phyloP scores from a whole-genome alignment of 2,113 vertebrate species.

The Phyllostomus discolor region DNA sequence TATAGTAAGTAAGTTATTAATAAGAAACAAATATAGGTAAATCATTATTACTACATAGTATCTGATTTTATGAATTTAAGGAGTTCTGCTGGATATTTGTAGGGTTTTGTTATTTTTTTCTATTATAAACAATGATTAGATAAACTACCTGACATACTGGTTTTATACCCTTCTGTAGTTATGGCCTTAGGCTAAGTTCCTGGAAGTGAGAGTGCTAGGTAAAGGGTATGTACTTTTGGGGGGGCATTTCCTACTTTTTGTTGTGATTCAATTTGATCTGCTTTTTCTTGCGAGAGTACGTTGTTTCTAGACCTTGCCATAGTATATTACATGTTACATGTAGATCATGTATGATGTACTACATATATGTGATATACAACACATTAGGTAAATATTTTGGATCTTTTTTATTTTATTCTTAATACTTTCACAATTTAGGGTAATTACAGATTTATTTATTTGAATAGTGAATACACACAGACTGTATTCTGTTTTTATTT shows the following conservation, averaged over 20 bases:
- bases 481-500: not conserved
- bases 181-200: constrained; percentile 7
- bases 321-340: not conserved
- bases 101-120: not conserved
- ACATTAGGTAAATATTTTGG: not conserved
- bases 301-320: not conserved
- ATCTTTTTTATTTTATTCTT: not conserved
- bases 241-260: not conserved
- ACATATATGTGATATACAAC: not conserved
- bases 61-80: not conserved
- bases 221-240: not conserved
- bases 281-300: not conserved
- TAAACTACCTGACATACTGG: not conserved
- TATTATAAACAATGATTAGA: not conserved
- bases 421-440: not conserved
- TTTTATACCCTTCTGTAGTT: not conserved
- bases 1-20: not conserved
- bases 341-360: not conserved
- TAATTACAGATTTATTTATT: not conserved
- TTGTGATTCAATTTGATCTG: not conserved
- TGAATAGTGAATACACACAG: not conserved
- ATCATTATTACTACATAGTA: not conserved
- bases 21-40: not conserved
- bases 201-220: not conserved
- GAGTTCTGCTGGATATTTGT: not conserved